phyloP scores from a whole-genome alignment of 2,113 vertebrate species.

The Eclectus roratus region DNA sequence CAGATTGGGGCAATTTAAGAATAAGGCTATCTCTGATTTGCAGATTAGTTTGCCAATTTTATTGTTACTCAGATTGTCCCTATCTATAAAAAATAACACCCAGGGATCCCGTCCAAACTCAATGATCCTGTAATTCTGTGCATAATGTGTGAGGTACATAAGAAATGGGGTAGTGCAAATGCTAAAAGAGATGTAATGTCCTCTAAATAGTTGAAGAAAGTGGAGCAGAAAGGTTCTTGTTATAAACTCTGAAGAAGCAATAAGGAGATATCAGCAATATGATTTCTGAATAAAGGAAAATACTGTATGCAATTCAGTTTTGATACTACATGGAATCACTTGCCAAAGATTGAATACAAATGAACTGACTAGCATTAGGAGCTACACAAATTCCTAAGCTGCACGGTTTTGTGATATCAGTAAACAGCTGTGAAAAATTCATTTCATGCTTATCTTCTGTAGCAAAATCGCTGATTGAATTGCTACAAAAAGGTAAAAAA shows the following conservation, averaged over 20 bases:
- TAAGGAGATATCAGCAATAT: background rate
- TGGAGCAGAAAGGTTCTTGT: background rate
- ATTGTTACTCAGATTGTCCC: background rate
- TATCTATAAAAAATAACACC: background rate
- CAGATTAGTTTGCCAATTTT: background rate
- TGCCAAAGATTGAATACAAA: background rate
- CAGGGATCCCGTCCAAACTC: background rate
- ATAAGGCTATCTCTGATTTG: background rate
- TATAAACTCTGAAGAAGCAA: background rate
- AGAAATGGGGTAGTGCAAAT: background rate
- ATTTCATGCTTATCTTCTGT: background rate
- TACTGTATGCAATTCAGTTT: background rate
- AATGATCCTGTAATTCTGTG: background rate
- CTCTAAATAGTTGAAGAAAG: background rate
- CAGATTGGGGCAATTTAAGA: background rate
- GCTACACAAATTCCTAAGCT: background rate
- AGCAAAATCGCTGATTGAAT: background rate
- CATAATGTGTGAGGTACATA: background rate
- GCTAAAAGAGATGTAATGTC: background rate
- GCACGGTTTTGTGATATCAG: background rate
- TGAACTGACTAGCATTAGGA: background rate
- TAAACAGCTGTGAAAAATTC: slow-evolving; percentile 5
- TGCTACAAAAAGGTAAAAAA: slow-evolving; percentile 11
- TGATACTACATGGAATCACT: background rate
- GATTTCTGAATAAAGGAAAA: background rate